Conservation (phyloP, 2,797 vertebrate species). For the Dicrostonyx torquatus region DNA sequence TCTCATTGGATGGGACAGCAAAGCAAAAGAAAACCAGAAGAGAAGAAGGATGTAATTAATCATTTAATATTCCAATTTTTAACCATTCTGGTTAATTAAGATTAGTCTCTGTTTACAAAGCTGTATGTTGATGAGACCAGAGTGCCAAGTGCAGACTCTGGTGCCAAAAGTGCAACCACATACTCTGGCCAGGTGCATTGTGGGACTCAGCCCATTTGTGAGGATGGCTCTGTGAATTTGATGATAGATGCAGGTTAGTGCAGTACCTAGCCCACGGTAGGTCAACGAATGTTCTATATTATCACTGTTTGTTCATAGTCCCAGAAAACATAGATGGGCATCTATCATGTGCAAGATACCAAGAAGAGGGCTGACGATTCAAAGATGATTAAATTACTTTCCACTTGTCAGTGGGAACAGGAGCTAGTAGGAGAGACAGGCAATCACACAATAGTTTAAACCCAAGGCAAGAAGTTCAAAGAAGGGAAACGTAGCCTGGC, state of each 20-base stretch:
- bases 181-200: neutral
- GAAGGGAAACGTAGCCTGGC: neutral
- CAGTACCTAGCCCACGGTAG: neutral
- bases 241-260: neutral
- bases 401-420: neutral
- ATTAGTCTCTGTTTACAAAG: neutral
- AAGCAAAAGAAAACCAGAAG: neutral
- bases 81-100: constrained; percentile 27
- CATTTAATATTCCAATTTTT: neutral
- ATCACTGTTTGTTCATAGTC: neutral
- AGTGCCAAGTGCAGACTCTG: neutral
- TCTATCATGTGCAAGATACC: neutral
- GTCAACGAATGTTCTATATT: neutral
- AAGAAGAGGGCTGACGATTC: neutral
- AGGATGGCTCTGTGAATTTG: neutral
- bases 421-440: neutral
- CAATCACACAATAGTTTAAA: neutral
- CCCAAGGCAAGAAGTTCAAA: neutral
- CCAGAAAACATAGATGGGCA: neutral
- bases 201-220: neutral
- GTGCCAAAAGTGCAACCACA: neutral
- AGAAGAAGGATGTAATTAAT: neutral
- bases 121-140: neutral
- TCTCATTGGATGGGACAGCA: neutral
- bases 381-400: constrained; percentile 33